Conservation (phyloP, 2,888 invertebrate species). For the Psylliodes chrysocephalus region DNA sequence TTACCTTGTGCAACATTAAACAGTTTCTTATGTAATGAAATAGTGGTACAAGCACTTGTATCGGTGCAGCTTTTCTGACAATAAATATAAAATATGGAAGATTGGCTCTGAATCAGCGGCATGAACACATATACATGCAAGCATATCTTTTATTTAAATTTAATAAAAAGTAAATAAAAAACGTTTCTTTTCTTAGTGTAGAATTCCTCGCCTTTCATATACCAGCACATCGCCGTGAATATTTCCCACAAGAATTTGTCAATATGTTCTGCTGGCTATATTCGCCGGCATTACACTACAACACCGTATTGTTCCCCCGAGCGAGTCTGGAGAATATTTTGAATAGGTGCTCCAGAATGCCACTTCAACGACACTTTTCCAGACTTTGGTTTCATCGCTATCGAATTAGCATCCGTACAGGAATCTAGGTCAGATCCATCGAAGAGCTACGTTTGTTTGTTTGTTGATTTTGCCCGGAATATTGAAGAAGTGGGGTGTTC, state of each 20-base stretch:
- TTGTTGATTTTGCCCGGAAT: too few species aligned
- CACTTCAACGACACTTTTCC: slow-evolving; percentile 1
- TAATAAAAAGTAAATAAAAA: too few species aligned
- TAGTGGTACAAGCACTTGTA: too few species aligned
- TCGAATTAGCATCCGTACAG: neutral
- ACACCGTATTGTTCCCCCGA: neutral
- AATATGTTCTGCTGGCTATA: neutral
- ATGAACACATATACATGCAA: too few species aligned
- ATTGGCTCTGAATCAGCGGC: too few species aligned
- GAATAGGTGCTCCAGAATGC: neutral
- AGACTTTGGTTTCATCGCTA: neutral
- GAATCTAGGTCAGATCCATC: neutral
- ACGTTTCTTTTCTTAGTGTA: neutral
- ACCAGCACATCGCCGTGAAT: neutral
- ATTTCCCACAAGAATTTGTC: slow-evolving; percentile 3
- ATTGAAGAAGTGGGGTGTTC: too few species aligned
- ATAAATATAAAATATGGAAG: too few species aligned
- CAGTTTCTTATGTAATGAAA: too few species aligned
- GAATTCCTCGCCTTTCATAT: neutral
- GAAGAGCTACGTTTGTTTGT: neutral
- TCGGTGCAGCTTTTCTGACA: too few species aligned
- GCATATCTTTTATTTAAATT: too few species aligned
- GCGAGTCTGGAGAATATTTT: neutral
- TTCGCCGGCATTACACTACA: neutral
- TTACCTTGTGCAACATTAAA: too few species aligned